A percentile compares a stretch with the other conserved stretches of the same genome.
Evolutionary conservation across 2,888 invertebrate species (phyloP).

Genomic region (Phaedon cochleariae): DNA sequence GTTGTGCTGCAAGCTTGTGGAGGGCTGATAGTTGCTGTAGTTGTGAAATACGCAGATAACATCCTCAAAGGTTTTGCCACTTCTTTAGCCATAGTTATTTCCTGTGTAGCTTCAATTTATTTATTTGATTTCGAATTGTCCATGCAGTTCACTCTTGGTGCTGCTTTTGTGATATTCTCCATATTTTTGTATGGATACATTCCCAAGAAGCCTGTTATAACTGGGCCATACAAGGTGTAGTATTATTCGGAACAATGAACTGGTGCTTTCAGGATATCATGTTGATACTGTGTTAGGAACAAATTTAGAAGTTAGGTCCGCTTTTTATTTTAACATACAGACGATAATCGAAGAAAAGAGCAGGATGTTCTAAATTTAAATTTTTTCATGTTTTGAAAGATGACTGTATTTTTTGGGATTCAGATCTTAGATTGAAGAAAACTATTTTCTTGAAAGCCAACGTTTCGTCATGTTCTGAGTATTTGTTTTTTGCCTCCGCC

Average conservation of each 20-base stretch:
- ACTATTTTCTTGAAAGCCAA: too few relatives aligned
- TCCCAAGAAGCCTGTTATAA: conserved; percentile 59
- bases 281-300: too few relatives aligned
- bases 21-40: conserved; percentile 96
- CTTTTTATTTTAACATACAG: too few relatives aligned
- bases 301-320: too few relatives aligned
- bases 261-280: neutral
- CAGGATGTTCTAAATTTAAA: too few relatives aligned
- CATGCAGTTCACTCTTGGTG: conserved; percentile 86
- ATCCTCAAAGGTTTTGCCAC: conserved; percentile 98
- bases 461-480: too few relatives aligned
- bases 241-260: neutral
- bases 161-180: conserved; percentile 88
- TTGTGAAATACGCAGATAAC: conserved; percentile 99
- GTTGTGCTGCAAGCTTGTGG: conserved; percentile 92
- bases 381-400: too few relatives aligned
- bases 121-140: conserved; percentile 90
- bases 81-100: conserved; percentile 94
- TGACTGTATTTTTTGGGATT: too few relatives aligned
- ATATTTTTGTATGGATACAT: conserved; percentile 93
- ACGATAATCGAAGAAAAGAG: too few relatives aligned
- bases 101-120: conserved; percentile 92
- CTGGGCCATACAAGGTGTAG: conserved; percentile 53
- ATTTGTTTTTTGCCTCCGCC: too few relatives aligned
- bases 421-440: too few relatives aligned